Evolutionary conservation across 2,888 invertebrate species (phyloP), one percentile per base, ranked within the genome.

Genomic region (Troides aeacus): DNA sequence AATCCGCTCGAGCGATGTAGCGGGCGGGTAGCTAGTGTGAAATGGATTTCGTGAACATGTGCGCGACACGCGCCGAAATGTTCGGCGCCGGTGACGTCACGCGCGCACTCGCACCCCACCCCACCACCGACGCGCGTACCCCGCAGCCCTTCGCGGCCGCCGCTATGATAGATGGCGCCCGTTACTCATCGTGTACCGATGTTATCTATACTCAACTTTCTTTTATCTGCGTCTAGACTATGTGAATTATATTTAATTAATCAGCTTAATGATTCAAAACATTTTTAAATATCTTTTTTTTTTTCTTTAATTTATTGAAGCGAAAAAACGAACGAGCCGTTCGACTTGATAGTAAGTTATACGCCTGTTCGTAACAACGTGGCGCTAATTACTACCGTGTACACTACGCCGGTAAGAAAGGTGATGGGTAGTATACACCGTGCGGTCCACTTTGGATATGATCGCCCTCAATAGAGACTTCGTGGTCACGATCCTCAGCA

Each of bases 11-110:
- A 58, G 57, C 23, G 15, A 0, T 12, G 57, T 24, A 58, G 57
- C 21, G 12, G 57, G 23, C 57, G 23, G 8, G 1, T 6, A 21
- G 57, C 12, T 58, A 3, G 57, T 58, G 23, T 58, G 10, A 23
- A 58, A 58, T 53, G 7, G 4, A 53, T 53, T 58, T 58, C 57
- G 4, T 23, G 21, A 67, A 81, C 84, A 87, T 86, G 83, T 88
- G 87, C 71, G 74, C 75, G 84, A 79, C 86, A 75, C 83, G 78
- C 80, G 79, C 72, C 78, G 75, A 75, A 74, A 73, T n/a, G 79
- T 70, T 80, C 74, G 83, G 86, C 85, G 86, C 88, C 89, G 78
- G 74, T 89, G 86, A 89, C 87, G 89, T 88, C 85, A 89, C 80
- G 79, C 83, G 85, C 84, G 82, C 81, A 80, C 76, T 81, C 76